Base-by-base conservation (phyloP, 2,888 invertebrate species). In the Cremastinae sp. region DNA sequence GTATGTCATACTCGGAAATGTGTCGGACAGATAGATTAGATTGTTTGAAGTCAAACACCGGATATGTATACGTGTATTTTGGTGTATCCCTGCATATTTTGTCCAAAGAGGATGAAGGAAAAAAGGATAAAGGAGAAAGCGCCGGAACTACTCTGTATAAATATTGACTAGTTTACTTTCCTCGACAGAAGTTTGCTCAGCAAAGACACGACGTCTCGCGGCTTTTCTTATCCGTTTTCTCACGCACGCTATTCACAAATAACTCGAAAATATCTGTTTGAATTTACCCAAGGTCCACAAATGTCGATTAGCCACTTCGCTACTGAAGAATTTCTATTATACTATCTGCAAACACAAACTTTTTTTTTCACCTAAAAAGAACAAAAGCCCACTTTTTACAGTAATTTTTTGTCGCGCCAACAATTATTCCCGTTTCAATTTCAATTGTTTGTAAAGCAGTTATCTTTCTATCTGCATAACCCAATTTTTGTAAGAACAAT, bases 261-360 rank as follows among this genome's bases (percentile, higher is more conserved):
- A 56, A 20, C 16, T 51, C 45, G 43, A 47, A n/a, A 45, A 47
- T 66, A 49, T 16, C 58, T 82, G 79, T 80, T 81, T 81, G 79
- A 81, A 79, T 82, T 82, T 82, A 81, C 82, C 65, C 83, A 86
- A 85, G 81, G 85, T 85, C 84, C 81, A 85, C 84, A 87, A 84
- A 85, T 86, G 85, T 81, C 84, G 82, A 83, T 85, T 85, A 83
- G 83, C 83, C 80, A 81, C 82, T 84, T 83, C 77, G 78, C 80
- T 75, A 80, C 79, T 71, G 69, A 58, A 45, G 76, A 74, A 78
- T 68, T 28, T 28, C 28, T 28, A 28, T 5, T 5, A 2, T 5
- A 28, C 7, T 41, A 41, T 41, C 12, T 41, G 16, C 16, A 45
- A 45, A 45, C 45, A 14, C 45, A n/a, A 41, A 28, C 28, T 28